A percentile compares a stretch with the other conserved stretches of the same genome.
Evolutionary conservation across 2,797 vertebrate species (phyloP).

Genomic region (Phoebastria nigripes): DNA sequence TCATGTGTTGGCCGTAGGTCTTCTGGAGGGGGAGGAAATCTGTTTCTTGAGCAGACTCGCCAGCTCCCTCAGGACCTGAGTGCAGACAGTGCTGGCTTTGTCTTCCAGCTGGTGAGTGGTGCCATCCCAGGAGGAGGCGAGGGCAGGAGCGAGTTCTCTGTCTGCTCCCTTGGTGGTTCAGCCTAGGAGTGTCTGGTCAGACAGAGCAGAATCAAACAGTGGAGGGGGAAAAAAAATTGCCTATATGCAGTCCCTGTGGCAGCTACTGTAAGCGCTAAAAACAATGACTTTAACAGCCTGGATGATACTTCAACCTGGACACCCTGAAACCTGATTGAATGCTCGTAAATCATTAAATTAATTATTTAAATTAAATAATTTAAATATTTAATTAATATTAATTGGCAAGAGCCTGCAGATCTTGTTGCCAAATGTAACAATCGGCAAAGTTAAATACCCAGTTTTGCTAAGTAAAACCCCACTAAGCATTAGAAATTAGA

Average conservation of each 20-base stretch:
- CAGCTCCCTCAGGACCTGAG: background rate
- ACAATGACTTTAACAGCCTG: background rate
- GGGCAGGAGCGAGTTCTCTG: background rate
- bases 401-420: background rate
- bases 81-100: background rate
- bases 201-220: background rate
- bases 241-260: background rate
- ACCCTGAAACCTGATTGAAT: background rate
- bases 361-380: too few relatives aligned
- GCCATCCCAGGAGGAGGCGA: accelerated
- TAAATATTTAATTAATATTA: background rate
- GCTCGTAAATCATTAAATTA: background rate
- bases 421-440: background rate
- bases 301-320: background rate
- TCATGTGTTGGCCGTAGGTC: background rate
- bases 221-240: accelerated
- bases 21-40: background rate
- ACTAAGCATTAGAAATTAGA: background rate
- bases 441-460: background rate
- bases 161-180: background rate
- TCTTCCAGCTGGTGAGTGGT: background rate
- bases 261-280: background rate
- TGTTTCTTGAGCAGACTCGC: background rate
- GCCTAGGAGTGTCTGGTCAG: background rate
- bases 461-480: background rate